Percentiles rank a stretch among this genome's conserved stretches.
Conservation (phyloP, 2,888 invertebrate species). For the Dyspetes luteomarginatus region DNA sequence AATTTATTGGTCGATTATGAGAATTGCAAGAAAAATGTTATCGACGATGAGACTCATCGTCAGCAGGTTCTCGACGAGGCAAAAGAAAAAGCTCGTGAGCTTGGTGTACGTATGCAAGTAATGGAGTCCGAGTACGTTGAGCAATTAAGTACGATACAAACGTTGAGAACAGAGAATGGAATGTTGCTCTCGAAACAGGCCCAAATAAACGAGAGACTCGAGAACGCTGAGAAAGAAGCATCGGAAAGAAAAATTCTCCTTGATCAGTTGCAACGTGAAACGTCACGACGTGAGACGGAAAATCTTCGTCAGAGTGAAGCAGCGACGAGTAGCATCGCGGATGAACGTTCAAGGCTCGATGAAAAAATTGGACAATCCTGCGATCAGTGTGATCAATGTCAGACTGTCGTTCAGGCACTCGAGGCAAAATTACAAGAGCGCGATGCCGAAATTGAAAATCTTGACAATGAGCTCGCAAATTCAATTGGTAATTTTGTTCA, state of each 20-base stretch:
- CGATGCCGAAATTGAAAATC: constrained; percentile 89
- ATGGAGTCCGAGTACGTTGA: constrained; percentile 80
- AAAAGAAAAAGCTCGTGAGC: constrained; percentile 80
- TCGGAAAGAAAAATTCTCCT: constrained; percentile 75
- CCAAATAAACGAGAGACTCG: constrained; percentile 82
- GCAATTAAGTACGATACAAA: constrained; percentile 77
- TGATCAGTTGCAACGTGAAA: constrained; percentile 73
- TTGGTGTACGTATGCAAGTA: constrained; percentile 80
- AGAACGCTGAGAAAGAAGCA: constrained; percentile 78
- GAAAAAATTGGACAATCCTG: constrained; percentile 65
- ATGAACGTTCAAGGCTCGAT: constrained; percentile 19
- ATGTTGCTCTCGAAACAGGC: constrained; percentile 78
- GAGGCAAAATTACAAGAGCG: constrained; percentile 90
- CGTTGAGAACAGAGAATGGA: constrained; percentile 77
- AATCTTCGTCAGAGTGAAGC: constrained; percentile 44
- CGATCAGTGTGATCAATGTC: constrained; percentile 77
- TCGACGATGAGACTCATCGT: constrained; percentile 31
- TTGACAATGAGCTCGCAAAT: constrained; percentile 88
- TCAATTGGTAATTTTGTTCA: constrained; percentile 87
- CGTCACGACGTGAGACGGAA: constrained; percentile 57
- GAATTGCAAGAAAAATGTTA: neutral
- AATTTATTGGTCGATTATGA: constrained; percentile 66
- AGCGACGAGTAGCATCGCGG: constrained; percentile 14
- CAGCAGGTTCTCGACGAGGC: constrained; percentile 77
- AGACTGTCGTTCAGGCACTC: constrained; percentile 81